A percentile compares a stretch with the other conserved stretches of the same genome.
phyloP scores from a whole-genome alignment of 2,888 invertebrate species.

The Drosophila fungiperda region DNA sequence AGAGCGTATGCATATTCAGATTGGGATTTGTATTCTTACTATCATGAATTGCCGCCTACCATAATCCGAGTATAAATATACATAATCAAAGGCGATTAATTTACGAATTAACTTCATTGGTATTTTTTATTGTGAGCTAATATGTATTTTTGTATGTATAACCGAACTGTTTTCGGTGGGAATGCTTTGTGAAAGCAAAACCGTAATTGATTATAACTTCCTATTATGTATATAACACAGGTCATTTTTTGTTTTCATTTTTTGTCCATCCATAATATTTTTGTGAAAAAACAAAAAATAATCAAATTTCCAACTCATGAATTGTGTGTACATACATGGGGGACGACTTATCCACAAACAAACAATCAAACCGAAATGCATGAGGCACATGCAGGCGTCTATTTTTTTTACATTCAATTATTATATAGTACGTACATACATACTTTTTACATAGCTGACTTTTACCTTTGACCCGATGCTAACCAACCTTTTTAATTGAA shows the following conservation, averaged over 20 bases:
- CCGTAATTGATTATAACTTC: constrained; percentile 78
- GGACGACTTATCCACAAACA: constrained; percentile 29
- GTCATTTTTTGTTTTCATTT: constrained; percentile 52
- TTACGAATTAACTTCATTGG: constrained; percentile 67
- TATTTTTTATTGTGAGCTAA: constrained; percentile 74
- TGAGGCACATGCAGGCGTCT: constrained; percentile 1
- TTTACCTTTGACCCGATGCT: constrained; percentile 1
- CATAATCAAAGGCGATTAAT: constrained; percentile 46
- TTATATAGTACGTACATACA: constrained; percentile 8
- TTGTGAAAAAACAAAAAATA: constrained; percentile 56
- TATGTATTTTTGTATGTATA: constrained; percentile 52
- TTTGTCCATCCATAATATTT: constrained; percentile 25
- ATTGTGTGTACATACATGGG: constrained; percentile 18
- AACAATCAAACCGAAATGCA: constrained; percentile 14
- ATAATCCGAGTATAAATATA: constrained; percentile 11
- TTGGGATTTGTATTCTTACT: background rate
- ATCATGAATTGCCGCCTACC: constrained; percentile 3
- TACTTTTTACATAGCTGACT: constrained; percentile 10
- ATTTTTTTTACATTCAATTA: background rate
- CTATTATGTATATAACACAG: constrained; percentile 79
- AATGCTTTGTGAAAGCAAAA: constrained; percentile 77
- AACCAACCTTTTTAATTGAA: constrained; percentile 9
- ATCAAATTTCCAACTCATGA: constrained; percentile 31
- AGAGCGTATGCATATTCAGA: background rate
- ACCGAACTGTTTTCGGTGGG: constrained; percentile 75